These are phyloP conservation scores for Acipenser transmontanus DNA, from an alignment of 2,797 vertebrate species.

Conservation along the genomic window DNA sequence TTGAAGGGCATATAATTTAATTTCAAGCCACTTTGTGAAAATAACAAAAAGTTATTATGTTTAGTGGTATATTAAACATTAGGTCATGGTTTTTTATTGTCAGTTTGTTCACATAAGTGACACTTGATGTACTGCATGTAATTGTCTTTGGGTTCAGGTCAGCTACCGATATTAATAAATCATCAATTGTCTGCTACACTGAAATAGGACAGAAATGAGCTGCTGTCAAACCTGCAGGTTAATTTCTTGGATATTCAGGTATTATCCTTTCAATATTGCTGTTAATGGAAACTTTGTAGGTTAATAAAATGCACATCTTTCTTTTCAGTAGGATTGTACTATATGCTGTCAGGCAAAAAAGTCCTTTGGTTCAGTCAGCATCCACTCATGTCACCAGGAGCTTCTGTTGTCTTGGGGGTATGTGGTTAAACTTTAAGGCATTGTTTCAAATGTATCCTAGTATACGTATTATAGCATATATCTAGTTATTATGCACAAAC, in stretches of 20 bases:
- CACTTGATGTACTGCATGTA: conserved; percentile 57
- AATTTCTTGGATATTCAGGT: conserved; percentile 36
- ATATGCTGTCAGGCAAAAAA: too few relatives aligned
- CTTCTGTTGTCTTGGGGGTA: background rate
- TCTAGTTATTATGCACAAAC: too few relatives aligned
- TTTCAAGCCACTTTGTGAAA: conserved; percentile 70
- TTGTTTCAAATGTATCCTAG: too few relatives aligned
- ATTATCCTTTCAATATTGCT: conserved; percentile 25
- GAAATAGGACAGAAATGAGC: conserved; percentile 13
- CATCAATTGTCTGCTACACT: conserved; percentile 47
- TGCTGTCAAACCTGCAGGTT: conserved; percentile 32
- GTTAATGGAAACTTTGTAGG: background rate
- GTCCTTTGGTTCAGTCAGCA: too few relatives aligned
- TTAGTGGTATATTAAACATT: conserved; percentile 63
- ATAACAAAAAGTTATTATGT: conserved; percentile 67
- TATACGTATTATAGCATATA: too few relatives aligned
- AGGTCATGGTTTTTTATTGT: conserved; percentile 66
- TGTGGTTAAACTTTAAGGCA: too few relatives aligned
- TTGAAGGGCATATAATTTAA: conserved; percentile 68
- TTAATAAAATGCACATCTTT: background rate
- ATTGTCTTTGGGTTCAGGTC: conserved; percentile 63
- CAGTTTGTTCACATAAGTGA: conserved; percentile 64
- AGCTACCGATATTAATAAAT: conserved; percentile 59
- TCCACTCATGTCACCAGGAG: background rate
- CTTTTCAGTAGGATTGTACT: background rate